Conservation (phyloP, 2,888 invertebrate genomes). For the Ceraclea dissimilis region DNA sequence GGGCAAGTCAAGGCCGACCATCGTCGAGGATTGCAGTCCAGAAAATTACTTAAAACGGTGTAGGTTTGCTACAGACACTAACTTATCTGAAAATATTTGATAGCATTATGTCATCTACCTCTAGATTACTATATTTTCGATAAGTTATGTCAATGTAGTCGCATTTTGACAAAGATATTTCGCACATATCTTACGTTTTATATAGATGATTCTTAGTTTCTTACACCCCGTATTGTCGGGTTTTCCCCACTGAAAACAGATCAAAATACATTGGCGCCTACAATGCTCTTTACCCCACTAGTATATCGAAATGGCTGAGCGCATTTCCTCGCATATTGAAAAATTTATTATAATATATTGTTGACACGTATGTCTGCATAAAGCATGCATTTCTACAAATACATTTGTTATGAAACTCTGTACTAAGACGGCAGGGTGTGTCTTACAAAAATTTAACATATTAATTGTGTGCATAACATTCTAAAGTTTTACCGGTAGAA, state of each 20-base stretch:
- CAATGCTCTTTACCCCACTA: conserved; percentile 9
- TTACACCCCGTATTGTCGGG: not conserved
- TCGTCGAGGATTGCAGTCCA: too few species aligned
- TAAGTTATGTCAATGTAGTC: conserved; percentile 3
- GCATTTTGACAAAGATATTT: conserved; percentile 16
- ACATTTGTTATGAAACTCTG: not conserved
- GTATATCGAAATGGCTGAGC: conserved; percentile 2
- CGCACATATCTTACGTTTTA: not conserved
- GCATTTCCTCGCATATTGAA: conserved; percentile 12
- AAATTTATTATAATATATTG: conserved; percentile 10
- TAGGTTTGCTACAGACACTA: too few species aligned
- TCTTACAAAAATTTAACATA: too few species aligned
- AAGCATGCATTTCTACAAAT: not conserved
- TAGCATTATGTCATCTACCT: too few species aligned
- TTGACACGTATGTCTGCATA: conserved; percentile 5
- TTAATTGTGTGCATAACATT: too few species aligned
- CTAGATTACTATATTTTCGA: not conserved
- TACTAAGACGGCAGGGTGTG: too few species aligned
- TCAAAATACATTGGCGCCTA: conserved; percentile 18
- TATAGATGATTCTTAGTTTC: not conserved
- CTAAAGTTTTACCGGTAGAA: too few species aligned
- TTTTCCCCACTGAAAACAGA: conserved; percentile 1
- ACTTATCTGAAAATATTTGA: too few species aligned
- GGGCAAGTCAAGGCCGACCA: too few species aligned
- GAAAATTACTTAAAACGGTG: too few species aligned